Evolutionary conservation across 2,797 vertebrate species (phyloP).

Genomic region (Silurus aristotelis): DNA sequence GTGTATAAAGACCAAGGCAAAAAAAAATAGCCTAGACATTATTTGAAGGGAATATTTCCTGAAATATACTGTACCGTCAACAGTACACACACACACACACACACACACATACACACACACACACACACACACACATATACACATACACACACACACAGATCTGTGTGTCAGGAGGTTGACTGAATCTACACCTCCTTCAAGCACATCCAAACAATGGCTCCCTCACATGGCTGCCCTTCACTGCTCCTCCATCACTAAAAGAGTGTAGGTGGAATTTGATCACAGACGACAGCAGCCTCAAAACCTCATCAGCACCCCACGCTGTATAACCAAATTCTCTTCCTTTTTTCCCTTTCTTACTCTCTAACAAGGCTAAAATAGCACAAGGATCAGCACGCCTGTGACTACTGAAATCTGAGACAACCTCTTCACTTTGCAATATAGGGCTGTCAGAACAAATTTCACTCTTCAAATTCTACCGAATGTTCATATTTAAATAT

Average conservation of each 20-base stretch:
- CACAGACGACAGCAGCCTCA: slow-evolving; percentile 59
- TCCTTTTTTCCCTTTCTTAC: slow-evolving; percentile 39
- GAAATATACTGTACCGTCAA: slow-evolving; percentile 64
- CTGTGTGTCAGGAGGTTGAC: slow-evolving; percentile 58
- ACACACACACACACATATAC: slow-evolving; percentile 31
- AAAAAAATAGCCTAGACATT: not conserved
- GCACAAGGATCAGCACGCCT: slow-evolving; percentile 1
- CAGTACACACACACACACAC: slow-evolving; percentile 58
- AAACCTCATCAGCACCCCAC: slow-evolving; percentile 67
- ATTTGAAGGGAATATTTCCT: slow-evolving; percentile 24
- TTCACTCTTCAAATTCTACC: not conserved
- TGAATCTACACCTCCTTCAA: slow-evolving; percentile 36
- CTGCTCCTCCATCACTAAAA: slow-evolving; percentile 45
- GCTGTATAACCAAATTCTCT: slow-evolving; percentile 60
- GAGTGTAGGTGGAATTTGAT: slow-evolving; percentile 56
- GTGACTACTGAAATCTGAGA: slow-evolving; percentile 9
- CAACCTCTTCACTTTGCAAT: not conserved
- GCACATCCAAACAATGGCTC: slow-evolving; percentile 38
- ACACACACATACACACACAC: too few species aligned
- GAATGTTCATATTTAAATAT: not conserved
- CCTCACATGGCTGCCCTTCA: slow-evolving; percentile 42
- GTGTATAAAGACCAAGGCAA: not conserved
- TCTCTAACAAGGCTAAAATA: slow-evolving; percentile 49
- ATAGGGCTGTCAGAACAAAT: slow-evolving; percentile 5
- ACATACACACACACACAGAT: slow-evolving; percentile 60